Percentiles rank a stretch among this genome's conserved stretches.
These are phyloP conservation scores for Grammomys surdaster DNA, from an alignment of 2,113 vertebrate species.

Conservation along the genomic window DNA sequence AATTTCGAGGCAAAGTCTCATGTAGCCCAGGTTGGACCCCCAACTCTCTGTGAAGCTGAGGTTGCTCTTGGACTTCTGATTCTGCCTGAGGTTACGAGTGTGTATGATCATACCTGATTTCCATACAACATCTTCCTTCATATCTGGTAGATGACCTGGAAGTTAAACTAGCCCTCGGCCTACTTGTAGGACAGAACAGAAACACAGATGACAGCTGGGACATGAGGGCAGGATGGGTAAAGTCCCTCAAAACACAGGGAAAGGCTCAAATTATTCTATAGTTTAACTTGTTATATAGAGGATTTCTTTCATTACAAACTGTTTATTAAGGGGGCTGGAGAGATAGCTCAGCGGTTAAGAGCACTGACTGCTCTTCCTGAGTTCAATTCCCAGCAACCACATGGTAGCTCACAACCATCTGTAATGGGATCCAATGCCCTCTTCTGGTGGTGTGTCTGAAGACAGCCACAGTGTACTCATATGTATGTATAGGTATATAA, in stretches of 20 bases:
- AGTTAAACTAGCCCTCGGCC: background rate
- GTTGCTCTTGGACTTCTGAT: background rate
- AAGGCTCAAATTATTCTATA: background rate
- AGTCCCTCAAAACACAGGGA: background rate
- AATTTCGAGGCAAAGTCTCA: background rate
- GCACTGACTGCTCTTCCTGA: too few relatives aligned
- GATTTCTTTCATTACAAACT: background rate
- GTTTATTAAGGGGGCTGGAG: too few relatives aligned
- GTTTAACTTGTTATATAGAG: background rate
- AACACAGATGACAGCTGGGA: background rate
- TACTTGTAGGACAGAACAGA: background rate
- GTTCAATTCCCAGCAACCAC: too few relatives aligned
- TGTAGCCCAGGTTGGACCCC: background rate
- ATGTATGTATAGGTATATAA: too few relatives aligned
- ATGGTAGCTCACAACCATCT: too few relatives aligned
- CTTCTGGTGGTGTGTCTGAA: too few relatives aligned
- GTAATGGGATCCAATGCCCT: too few relatives aligned
- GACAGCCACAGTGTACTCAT: too few relatives aligned
- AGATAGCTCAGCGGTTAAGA: too few relatives aligned
- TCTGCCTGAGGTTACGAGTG: too few relatives aligned
- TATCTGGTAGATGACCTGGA: background rate
- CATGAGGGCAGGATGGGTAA: background rate
- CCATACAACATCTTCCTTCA: background rate
- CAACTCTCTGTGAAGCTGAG: background rate
- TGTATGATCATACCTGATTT: background rate